Conservation (phyloP, 2,797 vertebrate genomes). For the Schizothorax lantsangensis region DNA sequence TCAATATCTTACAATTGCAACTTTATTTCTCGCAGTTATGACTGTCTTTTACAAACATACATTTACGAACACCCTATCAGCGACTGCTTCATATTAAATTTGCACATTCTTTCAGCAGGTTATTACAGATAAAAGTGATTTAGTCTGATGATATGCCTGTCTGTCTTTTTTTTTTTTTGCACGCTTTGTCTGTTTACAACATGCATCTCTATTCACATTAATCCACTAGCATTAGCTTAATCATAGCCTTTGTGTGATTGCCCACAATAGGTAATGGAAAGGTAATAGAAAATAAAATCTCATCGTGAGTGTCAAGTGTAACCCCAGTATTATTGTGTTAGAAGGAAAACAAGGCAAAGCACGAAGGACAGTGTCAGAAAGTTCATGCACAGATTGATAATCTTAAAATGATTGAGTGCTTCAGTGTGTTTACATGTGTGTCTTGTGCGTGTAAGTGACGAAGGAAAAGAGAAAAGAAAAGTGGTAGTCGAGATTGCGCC, state of each 20-base stretch:
- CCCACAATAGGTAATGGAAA: constrained; percentile 21
- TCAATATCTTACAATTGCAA: neutral
- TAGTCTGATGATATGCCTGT: neutral
- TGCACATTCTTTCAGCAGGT: neutral
- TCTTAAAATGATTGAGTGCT: constrained; percentile 67
- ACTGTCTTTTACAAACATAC: neutral
- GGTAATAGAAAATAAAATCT: constrained; percentile 24
- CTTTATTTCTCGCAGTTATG: neutral
- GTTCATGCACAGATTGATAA: constrained; percentile 71
- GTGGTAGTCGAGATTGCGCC: constrained; percentile 80
- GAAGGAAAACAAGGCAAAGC: constrained; percentile 7
- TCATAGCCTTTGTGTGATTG: constrained; percentile 32
- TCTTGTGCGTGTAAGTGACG: constrained; percentile 65
- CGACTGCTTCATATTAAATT: neutral
- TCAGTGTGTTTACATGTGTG: constrained; percentile 24
- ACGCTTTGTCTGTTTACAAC: constrained; percentile 20
- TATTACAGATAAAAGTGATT: constrained; percentile 11
- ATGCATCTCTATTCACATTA: constrained; percentile 26
- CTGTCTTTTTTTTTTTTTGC: constrained; percentile 18
- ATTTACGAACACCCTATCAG: neutral
- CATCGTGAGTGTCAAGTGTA: neutral
- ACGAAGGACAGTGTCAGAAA: constrained; percentile 36
- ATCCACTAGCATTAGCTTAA: constrained; percentile 41
- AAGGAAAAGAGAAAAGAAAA: constrained; percentile 67
- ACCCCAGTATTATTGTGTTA: constrained; percentile 2